phyloP scores from a whole-genome alignment of 1,140 invertebrate genomes.

The Bombus soroeensis region DNA sequence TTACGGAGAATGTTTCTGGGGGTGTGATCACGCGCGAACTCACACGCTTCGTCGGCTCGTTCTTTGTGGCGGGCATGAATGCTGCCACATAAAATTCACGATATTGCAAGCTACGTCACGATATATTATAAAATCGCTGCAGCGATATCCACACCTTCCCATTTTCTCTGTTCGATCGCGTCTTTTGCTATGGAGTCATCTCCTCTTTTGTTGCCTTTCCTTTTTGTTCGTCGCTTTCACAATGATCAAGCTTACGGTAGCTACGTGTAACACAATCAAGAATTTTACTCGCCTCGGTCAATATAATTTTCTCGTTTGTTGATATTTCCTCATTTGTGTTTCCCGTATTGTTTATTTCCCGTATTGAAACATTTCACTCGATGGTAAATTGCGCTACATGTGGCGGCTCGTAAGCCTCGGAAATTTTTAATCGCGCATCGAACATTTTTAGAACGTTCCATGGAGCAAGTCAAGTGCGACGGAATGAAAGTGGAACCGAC shows the following conservation, averaged over 20 bases:
- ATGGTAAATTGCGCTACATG: not conserved
- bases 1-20: not conserved
- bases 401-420: no score
- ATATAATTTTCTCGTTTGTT: not conserved
- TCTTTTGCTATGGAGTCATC: not conserved
- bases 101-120: conserved; percentile 27
- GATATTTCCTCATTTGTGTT: not conserved
- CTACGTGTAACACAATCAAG: not conserved
- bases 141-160: not conserved
- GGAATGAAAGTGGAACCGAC: conserved; percentile 33
- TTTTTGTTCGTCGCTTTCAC: not conserved
- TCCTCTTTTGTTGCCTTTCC: no score
- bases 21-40: not conserved
- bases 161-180: not conserved
- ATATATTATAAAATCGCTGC: conserved; percentile 31
- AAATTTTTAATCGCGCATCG: not conserved
- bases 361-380: not conserved
- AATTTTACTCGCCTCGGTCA: not conserved
- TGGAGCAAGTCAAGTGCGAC: not conserved
- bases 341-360: not conserved
- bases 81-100: conserved; percentile 22
- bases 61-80: conserved; percentile 24
- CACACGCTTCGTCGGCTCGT: not conserved
- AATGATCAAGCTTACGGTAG: not conserved
- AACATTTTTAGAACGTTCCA: not conserved